Evolutionary conservation across 2,888 invertebrate species (phyloP).

Genomic region (Tribolium freemani): DNA sequence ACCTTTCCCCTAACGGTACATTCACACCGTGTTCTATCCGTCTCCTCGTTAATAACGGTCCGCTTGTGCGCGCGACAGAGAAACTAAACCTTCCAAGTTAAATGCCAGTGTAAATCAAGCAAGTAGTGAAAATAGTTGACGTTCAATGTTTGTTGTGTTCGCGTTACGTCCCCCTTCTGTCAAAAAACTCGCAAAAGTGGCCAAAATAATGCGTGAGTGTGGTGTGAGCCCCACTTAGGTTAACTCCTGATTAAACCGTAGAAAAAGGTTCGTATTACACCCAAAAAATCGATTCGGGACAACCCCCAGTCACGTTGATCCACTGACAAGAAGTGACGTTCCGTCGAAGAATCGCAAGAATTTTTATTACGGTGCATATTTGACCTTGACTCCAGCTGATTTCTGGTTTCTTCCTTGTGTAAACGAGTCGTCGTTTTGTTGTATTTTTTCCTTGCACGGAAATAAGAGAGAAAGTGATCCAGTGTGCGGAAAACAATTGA

Average conservation of each 20-base stretch:
- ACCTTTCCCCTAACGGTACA: constrained; percentile 34
- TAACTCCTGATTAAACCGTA: background rate
- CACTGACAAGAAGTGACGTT: background rate
- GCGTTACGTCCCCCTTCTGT: constrained; percentile 43
- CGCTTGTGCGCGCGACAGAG: constrained; percentile 7
- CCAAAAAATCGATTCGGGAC: background rate
- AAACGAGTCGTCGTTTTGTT: background rate
- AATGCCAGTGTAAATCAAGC: constrained; percentile 41
- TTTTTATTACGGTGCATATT: constrained; percentile 20
- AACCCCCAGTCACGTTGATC: background rate
- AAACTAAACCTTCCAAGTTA: constrained; percentile 8
- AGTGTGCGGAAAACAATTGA: constrained; percentile 9
- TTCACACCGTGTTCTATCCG: constrained; percentile 33
- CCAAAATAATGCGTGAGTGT: constrained; percentile 12
- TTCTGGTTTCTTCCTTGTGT: constrained; percentile 3
- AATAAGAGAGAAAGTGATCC: constrained; percentile 21
- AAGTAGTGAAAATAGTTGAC: constrained; percentile 56
- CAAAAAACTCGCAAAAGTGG: constrained; percentile 37
- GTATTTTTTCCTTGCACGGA: background rate
- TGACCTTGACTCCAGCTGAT: constrained; percentile 43
- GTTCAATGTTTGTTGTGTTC: constrained; percentile 59
- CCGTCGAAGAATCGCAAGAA: constrained; percentile 6
- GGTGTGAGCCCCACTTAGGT: constrained; percentile 5
- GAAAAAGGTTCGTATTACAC: constrained; percentile 10
- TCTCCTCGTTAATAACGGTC: constrained; percentile 17